Conservation (phyloP, 2,113 vertebrate genomes). For the Oncorhynchus tshawytscha region DNA sequence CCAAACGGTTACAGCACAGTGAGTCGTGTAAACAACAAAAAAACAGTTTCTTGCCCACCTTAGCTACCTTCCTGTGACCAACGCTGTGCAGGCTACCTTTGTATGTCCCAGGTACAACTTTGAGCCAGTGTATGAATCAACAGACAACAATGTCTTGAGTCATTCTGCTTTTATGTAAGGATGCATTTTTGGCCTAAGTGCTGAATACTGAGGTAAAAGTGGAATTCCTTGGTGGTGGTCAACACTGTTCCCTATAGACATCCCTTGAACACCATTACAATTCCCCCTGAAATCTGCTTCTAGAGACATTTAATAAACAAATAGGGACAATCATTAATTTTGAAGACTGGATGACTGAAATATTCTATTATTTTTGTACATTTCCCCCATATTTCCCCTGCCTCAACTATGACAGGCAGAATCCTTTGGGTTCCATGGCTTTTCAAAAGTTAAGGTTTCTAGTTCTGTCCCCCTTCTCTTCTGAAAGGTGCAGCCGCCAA, state of each 20-base stretch:
- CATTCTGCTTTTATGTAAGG: too few relatives aligned
- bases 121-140: not conserved
- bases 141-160: not conserved
- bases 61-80: not conserved
- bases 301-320: too few relatives aligned
- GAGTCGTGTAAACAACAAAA: conserved; percentile 9
- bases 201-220: not conserved
- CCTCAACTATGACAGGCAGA: not conserved
- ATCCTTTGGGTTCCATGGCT: too few relatives aligned
- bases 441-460: too few relatives aligned
- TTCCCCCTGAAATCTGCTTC: not conserved
- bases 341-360: too few relatives aligned
- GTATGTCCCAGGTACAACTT: too few relatives aligned
- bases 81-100: not conserved
- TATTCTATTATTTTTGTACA: too few relatives aligned
- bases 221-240: too few relatives aligned
- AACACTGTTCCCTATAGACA: too few relatives aligned
- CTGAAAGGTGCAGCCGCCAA: not conserved
- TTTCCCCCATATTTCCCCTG: not conserved
- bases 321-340: too few relatives aligned
- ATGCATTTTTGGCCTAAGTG: too few relatives aligned
- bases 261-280: not conserved
- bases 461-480: not conserved
- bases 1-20: not conserved
- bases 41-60: not conserved